Evolutionary conservation across 2,797 vertebrate genomes (phyloP).

Genomic region (Podarcis siculus): DNA sequence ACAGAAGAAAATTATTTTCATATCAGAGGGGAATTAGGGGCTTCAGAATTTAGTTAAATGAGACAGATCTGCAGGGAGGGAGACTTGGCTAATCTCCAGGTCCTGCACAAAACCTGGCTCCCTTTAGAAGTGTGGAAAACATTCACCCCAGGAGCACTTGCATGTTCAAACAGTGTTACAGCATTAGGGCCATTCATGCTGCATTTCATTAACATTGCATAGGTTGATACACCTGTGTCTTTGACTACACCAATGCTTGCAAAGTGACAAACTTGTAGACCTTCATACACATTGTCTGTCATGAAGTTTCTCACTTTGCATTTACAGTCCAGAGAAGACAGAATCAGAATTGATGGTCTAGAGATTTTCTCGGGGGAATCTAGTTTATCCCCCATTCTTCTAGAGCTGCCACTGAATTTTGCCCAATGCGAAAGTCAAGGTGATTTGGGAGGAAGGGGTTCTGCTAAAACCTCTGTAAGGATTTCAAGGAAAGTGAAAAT

Average conservation of each 20-base stretch:
- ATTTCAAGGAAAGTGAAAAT: background rate
- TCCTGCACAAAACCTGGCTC: slow-evolving; percentile 71
- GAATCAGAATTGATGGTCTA: background rate
- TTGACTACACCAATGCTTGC: slow-evolving; percentile 51
- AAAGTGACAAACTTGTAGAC: slow-evolving; percentile 39
- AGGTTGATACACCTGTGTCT: slow-evolving; percentile 43
- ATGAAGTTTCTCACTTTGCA: background rate
- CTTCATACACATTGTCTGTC: background rate
- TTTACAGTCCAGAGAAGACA: background rate
- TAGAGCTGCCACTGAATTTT: background rate
- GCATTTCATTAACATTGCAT: background rate
- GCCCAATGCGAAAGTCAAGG: slow-evolving; percentile 18
- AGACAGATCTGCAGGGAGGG: slow-evolving; percentile 45
- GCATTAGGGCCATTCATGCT: slow-evolving; percentile 50
- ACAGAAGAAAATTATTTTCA: slow-evolving; percentile 61
- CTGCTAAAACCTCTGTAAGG: background rate
- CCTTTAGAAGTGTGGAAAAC: slow-evolving; percentile 78
- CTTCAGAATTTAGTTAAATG: slow-evolving; percentile 56
- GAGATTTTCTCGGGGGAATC: background rate
- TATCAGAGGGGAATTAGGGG: slow-evolving; percentile 67
- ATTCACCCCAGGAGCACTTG: slow-evolving; percentile 66
- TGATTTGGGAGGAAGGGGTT: background rate
- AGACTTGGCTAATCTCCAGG: slow-evolving; percentile 71
- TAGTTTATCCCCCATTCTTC: background rate
- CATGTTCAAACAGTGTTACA: slow-evolving; percentile 64